A percentile compares a stretch with the other conserved stretches of the same genome.
phyloP scores from a whole-genome alignment of 2,797 vertebrate genomes.

The Platalea minor region DNA sequence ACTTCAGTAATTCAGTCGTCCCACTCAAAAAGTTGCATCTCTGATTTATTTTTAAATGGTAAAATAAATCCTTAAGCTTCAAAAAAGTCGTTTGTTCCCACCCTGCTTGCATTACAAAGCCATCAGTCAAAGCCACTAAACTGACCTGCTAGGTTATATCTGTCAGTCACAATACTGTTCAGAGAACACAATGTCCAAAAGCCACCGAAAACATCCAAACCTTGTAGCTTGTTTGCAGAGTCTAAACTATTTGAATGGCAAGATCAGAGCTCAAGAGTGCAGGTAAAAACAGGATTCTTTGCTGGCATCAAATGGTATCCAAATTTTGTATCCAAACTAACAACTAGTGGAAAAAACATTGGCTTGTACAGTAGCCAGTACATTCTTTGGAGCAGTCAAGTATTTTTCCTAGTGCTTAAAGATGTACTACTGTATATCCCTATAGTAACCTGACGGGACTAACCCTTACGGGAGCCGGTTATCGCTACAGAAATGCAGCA shows the following conservation, averaged over 20 bases:
- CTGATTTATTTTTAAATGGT: constrained; percentile 1
- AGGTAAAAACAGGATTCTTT: background rate
- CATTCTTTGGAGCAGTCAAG: background rate
- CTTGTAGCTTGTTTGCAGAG: background rate
- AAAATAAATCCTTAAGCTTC: background rate
- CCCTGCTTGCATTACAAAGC: constrained; percentile 32
- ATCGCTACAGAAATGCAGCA: background rate
- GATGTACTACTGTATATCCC: background rate
- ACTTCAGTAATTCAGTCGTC: background rate
- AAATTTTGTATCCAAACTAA: background rate
- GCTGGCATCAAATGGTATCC: background rate
- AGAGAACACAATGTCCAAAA: constrained; percentile 54
- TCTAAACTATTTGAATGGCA: background rate
- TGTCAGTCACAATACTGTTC: constrained; percentile 39
- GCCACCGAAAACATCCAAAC: constrained; percentile 59
- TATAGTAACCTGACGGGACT: too few relatives aligned
- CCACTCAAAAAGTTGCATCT: constrained; percentile 16
- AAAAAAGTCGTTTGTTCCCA: background rate
- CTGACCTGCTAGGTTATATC: constrained; percentile 24
- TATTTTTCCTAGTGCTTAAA: background rate
- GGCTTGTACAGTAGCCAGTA: background rate
- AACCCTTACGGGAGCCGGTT: background rate
- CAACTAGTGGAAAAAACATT: background rate
- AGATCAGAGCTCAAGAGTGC: constrained; percentile 43
- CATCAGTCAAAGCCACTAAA: constrained; percentile 45